Evolutionary conservation across 1,140 invertebrate species (phyloP), one percentile per base, ranked within the genome.

Genomic region (Zaprionus ornatus): DNA sequence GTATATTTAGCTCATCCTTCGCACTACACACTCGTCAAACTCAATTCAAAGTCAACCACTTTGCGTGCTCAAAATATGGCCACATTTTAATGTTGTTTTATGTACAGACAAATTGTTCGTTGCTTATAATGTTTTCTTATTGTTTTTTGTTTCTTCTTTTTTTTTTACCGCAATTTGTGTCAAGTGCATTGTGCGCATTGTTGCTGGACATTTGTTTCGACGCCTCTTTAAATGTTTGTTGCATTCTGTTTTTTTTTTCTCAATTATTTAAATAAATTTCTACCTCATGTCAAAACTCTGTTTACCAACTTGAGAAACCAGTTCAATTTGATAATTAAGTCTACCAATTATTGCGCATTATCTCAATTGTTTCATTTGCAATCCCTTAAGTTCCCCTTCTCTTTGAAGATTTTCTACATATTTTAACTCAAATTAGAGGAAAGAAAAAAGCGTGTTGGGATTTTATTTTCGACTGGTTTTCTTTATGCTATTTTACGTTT

Each of bases 41-140:
- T 62, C 27, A 75, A 76, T 67, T 90, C 81, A 88, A 84, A 88
- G 85, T 90, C 85, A 88, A 88, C 81, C 68, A 70, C 78, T 79
- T 84, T 80, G 68, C 65, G 74, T 69, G 74, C 68, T 63, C 52
- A 81, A 88, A 90, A 84, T 88, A 66, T 74, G 35, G 54, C 45
- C 29, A 77, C 42, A 77, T 60, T 74, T 81, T 83, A 83, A 78
- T 81, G 68, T 72, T 69, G 67, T 68, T 3, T 69, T 40, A 74
- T 74, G 61, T 81, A 52, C 21, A 56, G 19, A 73, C 55, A 66
- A 56, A 60, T 59, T 23, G 35, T 29, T 50, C 32, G 3, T 59
- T 70, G 15, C 32, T 59, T 17, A 17, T 37, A 37, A 29, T 55
- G 10, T 50, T 71, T 69, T 32, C 2, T 52, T 42, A 50, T 73